These are phyloP conservation scores for Myotis pilosus DNA, from an alignment of 2,797 vertebrate genomes.

Conservation along the genomic window DNA sequence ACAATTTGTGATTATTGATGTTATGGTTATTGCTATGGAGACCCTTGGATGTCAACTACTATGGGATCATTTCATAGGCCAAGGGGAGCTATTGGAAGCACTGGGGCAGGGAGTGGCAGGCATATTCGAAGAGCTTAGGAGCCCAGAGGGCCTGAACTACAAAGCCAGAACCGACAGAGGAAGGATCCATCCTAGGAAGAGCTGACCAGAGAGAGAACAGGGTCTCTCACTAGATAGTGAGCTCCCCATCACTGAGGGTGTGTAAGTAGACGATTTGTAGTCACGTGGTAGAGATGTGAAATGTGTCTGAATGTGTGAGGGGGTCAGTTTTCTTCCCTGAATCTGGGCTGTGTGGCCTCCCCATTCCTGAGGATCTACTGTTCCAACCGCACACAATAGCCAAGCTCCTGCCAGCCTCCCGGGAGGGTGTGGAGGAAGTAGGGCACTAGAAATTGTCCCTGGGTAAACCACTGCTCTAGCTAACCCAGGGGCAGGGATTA, in stretches of 20 bases:
- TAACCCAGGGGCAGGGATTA: slow-evolving; percentile 36
- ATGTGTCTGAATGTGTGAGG: too few species aligned
- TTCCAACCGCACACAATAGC: background rate
- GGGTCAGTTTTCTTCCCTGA: background rate
- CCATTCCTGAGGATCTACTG: background rate
- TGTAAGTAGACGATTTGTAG: background rate
- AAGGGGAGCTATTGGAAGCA: background rate
- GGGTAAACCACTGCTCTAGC: background rate
- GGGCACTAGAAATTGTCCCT: background rate
- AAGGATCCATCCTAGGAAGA: background rate
- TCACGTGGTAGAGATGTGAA: background rate
- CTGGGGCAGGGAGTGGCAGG: background rate
- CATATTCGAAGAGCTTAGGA: background rate
- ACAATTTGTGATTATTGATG: background rate
- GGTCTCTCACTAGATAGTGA: background rate
- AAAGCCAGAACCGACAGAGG: background rate
- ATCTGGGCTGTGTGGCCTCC: background rate
- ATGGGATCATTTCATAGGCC: background rate
- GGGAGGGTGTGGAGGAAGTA: too few species aligned
- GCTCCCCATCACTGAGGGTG: background rate
- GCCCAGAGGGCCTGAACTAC: background rate
- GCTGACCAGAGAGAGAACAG: background rate
- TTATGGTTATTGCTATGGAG: rapidly evolving
- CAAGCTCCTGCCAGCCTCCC: background rate
- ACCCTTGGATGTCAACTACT: background rate